These are phyloP conservation scores for Parelbella ahira DNA, from an alignment of 2,888 invertebrate species.

Conservation along the genomic window DNA sequence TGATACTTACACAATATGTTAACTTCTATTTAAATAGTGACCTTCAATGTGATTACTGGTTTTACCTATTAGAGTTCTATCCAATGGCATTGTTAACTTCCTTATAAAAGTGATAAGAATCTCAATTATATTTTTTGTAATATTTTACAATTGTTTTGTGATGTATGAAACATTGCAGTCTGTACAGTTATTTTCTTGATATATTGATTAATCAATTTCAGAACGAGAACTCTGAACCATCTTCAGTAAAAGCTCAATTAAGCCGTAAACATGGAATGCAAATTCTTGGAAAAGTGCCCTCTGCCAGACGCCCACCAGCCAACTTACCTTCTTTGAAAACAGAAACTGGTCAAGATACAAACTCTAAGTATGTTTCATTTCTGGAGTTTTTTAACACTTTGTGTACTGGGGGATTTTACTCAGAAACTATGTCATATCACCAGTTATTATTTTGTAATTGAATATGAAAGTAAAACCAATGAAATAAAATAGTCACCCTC, in stretches of 20 bases:
- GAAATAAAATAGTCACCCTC: too few species aligned
- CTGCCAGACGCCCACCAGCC: slow-evolving; percentile 98
- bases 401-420: too few species aligned
- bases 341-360: slow-evolving; percentile 84
- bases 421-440: too few species aligned
- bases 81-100: slow-evolving; percentile 27
- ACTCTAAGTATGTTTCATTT: slow-evolving; percentile 57
- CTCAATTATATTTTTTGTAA: neutral
- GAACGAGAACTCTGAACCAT: slow-evolving; percentile 93
- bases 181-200: too few species aligned
- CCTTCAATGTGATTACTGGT: slow-evolving; percentile 24
- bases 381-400: too few species aligned
- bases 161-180: too few species aligned
- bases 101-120: slow-evolving; percentile 21
- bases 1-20: too few species aligned
- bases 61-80: slow-evolving; percentile 15
- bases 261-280: slow-evolving; percentile 99
- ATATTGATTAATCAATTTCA: slow-evolving; percentile 47
- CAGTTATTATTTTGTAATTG: too few species aligned
- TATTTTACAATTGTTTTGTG: neutral
- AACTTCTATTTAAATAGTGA: slow-evolving; percentile 13
- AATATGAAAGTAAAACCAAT: too few species aligned
- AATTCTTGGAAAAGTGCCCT: slow-evolving; percentile 99
- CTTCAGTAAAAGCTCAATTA: slow-evolving; percentile 92
- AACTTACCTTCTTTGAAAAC: slow-evolving; percentile 99